Evolutionary conservation across 2,797 vertebrate species (phyloP).

Genomic region (Orientallactaga sibirica): DNA sequence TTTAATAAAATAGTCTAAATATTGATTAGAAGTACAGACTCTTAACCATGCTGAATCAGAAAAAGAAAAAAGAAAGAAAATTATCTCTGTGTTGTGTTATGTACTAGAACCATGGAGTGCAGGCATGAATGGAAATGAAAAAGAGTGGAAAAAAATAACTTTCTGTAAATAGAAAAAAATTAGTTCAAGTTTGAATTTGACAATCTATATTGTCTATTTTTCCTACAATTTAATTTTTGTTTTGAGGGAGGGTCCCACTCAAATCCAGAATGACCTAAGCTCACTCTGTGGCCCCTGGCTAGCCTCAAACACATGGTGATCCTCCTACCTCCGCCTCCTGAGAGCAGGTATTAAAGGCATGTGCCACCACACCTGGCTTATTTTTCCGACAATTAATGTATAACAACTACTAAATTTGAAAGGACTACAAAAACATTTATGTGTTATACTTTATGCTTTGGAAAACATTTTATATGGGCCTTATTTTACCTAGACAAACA

Average conservation of each 20-base stretch:
- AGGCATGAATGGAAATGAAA: slow-evolving; percentile 84
- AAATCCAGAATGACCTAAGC: too few species aligned
- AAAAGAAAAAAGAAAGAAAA: slow-evolving; percentile 61
- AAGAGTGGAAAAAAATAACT: slow-evolving; percentile 72
- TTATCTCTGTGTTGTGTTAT: slow-evolving; percentile 58
- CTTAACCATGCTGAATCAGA: slow-evolving; percentile 56
- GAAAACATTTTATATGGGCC: slow-evolving; percentile 22
- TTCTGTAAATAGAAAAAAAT: slow-evolving; percentile 69
- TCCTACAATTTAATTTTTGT: too few species aligned
- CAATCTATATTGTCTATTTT: slow-evolving; percentile 52
- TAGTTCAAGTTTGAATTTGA: slow-evolving; percentile 58
- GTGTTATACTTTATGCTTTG: not conserved
- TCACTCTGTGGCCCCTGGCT: too few species aligned
- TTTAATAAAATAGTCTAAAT: slow-evolving; percentile 6
- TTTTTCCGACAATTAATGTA: slow-evolving; percentile 35
- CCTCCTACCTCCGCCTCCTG: too few species aligned
- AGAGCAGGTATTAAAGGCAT: too few species aligned
- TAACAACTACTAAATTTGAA: slow-evolving; percentile 36
- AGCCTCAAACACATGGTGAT: too few species aligned
- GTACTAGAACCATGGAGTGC: slow-evolving; percentile 79
- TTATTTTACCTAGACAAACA: slow-evolving; percentile 59
- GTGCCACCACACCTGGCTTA: too few species aligned
- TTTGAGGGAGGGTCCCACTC: too few species aligned
- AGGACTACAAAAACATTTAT: not conserved
- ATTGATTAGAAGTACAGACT: slow-evolving; percentile 20